These are phyloP conservation scores for Drosophila insularis DNA, from an alignment of 1,140 invertebrate species.

Conservation along the genomic window DNA sequence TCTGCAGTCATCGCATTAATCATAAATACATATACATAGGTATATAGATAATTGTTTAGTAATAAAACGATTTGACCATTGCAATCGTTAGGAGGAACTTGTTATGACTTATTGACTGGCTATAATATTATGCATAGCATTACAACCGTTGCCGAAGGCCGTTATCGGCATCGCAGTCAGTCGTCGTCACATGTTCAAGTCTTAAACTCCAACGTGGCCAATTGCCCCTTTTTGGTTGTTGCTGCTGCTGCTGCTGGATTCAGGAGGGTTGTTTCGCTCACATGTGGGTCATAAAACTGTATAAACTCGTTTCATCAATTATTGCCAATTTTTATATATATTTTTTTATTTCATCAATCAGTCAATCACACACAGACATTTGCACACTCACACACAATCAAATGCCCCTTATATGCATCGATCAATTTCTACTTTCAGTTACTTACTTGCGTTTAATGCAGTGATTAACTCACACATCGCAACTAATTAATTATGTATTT, in stretches of 20 bases:
- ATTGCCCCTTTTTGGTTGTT: neutral
- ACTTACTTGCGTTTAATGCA: slow-evolving; percentile 21
- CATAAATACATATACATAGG: neutral
- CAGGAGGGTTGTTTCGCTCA: neutral
- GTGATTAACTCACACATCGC: slow-evolving; percentile 56
- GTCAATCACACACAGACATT: slow-evolving; percentile 14
- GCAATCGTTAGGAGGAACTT: slow-evolving; percentile 7
- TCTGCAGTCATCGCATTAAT: neutral
- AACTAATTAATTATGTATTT: slow-evolving; percentile 55
- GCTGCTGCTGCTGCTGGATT: neutral
- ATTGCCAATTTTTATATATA: slow-evolving; percentile 34
- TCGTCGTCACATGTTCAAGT: neutral
- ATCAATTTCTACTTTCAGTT: slow-evolving; percentile 37
- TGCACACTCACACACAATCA: neutral
- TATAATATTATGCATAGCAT: slow-evolving; percentile 9
- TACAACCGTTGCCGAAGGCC: neutral
- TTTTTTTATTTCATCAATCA: slow-evolving; percentile 27
- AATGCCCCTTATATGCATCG: neutral
- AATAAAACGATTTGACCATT: slow-evolving; percentile 3
- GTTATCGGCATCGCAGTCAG: neutral
- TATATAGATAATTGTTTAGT: neutral
- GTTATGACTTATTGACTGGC: slow-evolving; percentile 8
- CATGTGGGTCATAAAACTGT: slow-evolving; percentile 26
- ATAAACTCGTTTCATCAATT: slow-evolving; percentile 33
- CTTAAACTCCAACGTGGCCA: slow-evolving; percentile 4